These are phyloP conservation scores for Ophion costatus DNA, from an alignment of 2,888 invertebrate genomes.

Conservation along the genomic window DNA sequence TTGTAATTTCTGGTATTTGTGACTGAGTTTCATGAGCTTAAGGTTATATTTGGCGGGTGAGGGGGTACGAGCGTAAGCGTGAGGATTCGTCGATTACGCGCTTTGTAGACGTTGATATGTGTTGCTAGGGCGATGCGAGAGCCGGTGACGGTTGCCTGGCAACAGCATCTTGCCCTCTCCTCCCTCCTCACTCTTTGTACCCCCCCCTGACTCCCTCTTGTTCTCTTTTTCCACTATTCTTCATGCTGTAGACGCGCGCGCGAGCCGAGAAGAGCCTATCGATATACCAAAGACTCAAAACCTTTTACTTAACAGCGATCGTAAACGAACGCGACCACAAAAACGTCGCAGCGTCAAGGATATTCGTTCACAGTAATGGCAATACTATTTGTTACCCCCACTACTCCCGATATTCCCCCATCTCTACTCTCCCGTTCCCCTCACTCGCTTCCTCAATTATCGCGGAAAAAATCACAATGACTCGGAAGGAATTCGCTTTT, in stretches of 20 bases:
- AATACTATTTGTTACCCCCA: slow-evolving; percentile 6
- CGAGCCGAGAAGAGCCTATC: slow-evolving; percentile 45
- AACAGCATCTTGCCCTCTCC: slow-evolving; percentile 75
- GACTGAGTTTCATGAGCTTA: neutral
- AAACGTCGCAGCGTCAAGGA: slow-evolving; percentile 13
- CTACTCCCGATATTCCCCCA: too few relatives aligned
- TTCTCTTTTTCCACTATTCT: slow-evolving; percentile 5
- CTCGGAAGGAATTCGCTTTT: neutral
- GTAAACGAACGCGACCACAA: slow-evolving; percentile 27
- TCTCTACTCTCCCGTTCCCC: too few relatives aligned
- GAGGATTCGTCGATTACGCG: slow-evolving; percentile 50
- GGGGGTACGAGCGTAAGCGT: slow-evolving; percentile 26
- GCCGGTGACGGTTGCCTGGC: slow-evolving; percentile 80
- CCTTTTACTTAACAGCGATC: slow-evolving; percentile 35
- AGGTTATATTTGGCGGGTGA: slow-evolving; percentile 4
- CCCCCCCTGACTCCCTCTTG: slow-evolving; percentile 40
- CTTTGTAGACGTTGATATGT: slow-evolving; percentile 66
- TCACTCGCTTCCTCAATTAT: too few relatives aligned
- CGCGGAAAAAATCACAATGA: too few relatives aligned
- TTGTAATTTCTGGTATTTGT: neutral
- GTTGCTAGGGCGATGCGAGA: slow-evolving; percentile 76
- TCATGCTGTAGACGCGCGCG: slow-evolving; percentile 12
- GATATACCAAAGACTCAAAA: slow-evolving; percentile 41
- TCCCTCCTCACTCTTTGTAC: slow-evolving; percentile 33
- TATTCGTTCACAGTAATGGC: slow-evolving; percentile 6